Evolutionary conservation across 2,888 invertebrate species (phyloP).

Genomic region (Beris morrisii): DNA sequence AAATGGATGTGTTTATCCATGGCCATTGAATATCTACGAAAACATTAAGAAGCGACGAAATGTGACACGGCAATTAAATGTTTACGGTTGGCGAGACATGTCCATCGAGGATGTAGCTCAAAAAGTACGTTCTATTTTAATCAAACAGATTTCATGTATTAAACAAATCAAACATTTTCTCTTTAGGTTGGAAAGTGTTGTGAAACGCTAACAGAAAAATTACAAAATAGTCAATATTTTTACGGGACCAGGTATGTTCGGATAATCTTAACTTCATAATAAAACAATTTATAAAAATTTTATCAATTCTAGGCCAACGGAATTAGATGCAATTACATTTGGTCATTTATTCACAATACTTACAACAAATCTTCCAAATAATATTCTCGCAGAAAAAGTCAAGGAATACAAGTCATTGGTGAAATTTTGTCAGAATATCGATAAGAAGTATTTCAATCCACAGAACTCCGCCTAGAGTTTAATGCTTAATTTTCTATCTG

Average conservation of each 20-base stretch:
- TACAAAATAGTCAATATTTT: slow-evolving; percentile 80
- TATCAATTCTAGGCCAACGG: slow-evolving; percentile 74
- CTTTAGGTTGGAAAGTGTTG: slow-evolving; percentile 67
- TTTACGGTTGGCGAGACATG: slow-evolving; percentile 82
- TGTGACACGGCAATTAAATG: slow-evolving; percentile 71
- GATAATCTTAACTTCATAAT: slow-evolving; percentile 5
- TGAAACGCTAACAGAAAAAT: slow-evolving; percentile 79
- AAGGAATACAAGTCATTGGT: slow-evolving; percentile 75
- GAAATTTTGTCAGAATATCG: slow-evolving; percentile 81
- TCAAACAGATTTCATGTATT: too few relatives aligned
- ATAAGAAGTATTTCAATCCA: slow-evolving; percentile 70
- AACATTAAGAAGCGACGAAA: slow-evolving; percentile 74
- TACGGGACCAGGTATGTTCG: slow-evolving; percentile 68
- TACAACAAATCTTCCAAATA: slow-evolving; percentile 85
- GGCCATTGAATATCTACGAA: slow-evolving; percentile 84
- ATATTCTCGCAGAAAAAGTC: slow-evolving; percentile 77
- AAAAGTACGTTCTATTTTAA: slow-evolving; percentile 57
- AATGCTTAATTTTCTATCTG: slow-evolving; percentile 9
- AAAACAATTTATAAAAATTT: slow-evolving; percentile 6
- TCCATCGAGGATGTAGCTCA: slow-evolving; percentile 73
- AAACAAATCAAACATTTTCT: background rate
- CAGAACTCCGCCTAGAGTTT: background rate
- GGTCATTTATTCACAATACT: slow-evolving; percentile 95
- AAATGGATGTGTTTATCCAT: slow-evolving; percentile 88
- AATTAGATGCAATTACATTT: slow-evolving; percentile 94